A percentile compares a stretch with the other conserved stretches of the same genome.
These are phyloP conservation scores for Nestor notabilis DNA, from an alignment of 2,113 vertebrate species.

Conservation along the genomic window DNA sequence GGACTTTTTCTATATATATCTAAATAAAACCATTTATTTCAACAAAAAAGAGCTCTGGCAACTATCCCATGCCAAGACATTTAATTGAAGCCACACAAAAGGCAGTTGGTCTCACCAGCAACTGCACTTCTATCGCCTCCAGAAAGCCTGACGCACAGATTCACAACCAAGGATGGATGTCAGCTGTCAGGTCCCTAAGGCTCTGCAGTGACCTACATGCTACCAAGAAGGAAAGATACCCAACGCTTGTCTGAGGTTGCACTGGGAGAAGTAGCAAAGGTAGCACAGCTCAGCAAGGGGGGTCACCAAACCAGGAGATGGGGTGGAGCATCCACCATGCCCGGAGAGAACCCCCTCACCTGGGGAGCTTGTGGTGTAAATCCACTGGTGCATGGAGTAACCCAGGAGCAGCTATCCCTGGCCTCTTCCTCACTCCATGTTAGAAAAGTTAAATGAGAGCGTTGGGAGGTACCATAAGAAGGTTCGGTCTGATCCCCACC, in stretches of 20 bases:
- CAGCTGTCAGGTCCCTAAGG: slow-evolving; percentile 35
- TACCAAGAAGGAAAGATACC: background rate
- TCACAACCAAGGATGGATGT: background rate
- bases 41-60: background rate
- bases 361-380: background rate
- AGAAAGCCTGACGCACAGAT: background rate
- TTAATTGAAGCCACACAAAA: slow-evolving; percentile 36
- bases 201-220: slow-evolving; percentile 46
- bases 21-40: slow-evolving; percentile 14
- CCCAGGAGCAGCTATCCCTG: background rate
- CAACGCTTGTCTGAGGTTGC: background rate
- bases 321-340: background rate
- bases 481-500: background rate
- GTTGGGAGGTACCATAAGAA: background rate
- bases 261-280: background rate
- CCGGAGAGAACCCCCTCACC: accelerated
- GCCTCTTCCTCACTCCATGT: accelerated
- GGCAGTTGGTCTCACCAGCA: background rate
- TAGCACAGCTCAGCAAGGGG: accelerated
- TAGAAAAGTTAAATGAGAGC: background rate
- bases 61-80: background rate
- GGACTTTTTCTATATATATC: background rate
- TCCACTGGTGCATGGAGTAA: accelerated
- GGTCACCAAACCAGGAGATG: accelerated
- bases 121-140: background rate